Percentiles rank a stretch among this genome's conserved stretches.
Conservation (phyloP, 2,113 vertebrate species). For the Xerus inauris region DNA sequence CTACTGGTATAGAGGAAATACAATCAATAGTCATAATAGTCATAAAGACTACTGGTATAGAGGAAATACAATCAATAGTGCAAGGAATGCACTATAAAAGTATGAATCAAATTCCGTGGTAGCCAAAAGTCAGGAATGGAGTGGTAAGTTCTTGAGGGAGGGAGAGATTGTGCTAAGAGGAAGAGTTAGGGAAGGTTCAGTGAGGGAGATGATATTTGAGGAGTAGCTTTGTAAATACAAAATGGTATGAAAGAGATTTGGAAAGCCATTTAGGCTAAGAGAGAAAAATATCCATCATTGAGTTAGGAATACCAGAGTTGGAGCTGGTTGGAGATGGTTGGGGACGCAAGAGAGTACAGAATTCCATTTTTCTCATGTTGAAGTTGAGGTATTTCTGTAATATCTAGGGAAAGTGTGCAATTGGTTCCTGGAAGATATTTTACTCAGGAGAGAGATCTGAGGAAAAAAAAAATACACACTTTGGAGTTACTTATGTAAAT, state of each 20-base stretch:
- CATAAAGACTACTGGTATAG: background rate
- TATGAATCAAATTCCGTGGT: background rate
- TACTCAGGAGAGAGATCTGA: background rate
- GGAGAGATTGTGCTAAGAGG: background rate
- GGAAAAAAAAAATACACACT: background rate
- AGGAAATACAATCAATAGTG: background rate
- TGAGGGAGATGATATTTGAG: background rate
- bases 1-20: background rate
- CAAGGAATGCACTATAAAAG: background rate
- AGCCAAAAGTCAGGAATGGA: background rate
- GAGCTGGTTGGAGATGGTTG: background rate
- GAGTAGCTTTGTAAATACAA: background rate
- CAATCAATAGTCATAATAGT: no score
- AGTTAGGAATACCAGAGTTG: background rate
- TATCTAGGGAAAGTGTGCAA: background rate
- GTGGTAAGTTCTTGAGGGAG: background rate
- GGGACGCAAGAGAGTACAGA: background rate
- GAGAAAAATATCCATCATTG: background rate
- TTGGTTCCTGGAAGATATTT: background rate
- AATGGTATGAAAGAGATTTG: background rate
- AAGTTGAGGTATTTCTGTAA: background rate
- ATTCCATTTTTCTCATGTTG: background rate
- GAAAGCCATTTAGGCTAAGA: background rate
- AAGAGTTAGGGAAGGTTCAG: background rate
- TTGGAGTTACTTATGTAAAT: background rate